phyloP scores from a whole-genome alignment of 37 sponge, comb jelly and placozoan species.

The Hexactinellida sp. region DNA sequence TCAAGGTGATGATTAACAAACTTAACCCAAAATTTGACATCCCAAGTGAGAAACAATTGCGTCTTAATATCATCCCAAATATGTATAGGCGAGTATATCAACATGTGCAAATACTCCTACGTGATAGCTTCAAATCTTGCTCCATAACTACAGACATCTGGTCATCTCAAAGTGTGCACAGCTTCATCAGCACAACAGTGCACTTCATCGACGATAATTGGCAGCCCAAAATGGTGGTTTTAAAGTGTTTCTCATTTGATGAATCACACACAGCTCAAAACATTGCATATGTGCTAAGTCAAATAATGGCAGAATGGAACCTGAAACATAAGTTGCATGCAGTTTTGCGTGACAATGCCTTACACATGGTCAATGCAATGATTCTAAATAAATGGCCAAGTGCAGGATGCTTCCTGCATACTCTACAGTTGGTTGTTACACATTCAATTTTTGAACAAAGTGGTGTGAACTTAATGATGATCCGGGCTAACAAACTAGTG shows the following conservation, averaged over 20 bases:
- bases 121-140: neutral
- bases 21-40: neutral
- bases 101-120: neutral
- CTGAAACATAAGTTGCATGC: neutral
- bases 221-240: neutral
- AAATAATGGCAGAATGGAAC: neutral
- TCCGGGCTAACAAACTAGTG: slow-evolving; percentile 5
- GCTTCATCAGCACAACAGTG: neutral
- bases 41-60: neutral
- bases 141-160: neutral
- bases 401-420: neutral
- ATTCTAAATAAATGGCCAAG: too few relatives aligned
- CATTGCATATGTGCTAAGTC: neutral
- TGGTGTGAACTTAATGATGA: neutral
- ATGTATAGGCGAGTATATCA: neutral
- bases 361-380: neutral
- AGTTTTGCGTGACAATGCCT: neutral
- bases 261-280: neutral
- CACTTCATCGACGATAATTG: neutral
- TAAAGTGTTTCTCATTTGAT: neutral
- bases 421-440: neutral
- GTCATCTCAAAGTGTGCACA: neutral
- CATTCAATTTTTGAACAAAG: neutral
- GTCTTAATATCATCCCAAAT: neutral
- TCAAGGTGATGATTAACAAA: neutral